Evolutionary conservation across 2,888 invertebrate genomes (phyloP), one percentile per base, ranked within the genome.

Genomic region (Lithophane ornitopus): DNA sequence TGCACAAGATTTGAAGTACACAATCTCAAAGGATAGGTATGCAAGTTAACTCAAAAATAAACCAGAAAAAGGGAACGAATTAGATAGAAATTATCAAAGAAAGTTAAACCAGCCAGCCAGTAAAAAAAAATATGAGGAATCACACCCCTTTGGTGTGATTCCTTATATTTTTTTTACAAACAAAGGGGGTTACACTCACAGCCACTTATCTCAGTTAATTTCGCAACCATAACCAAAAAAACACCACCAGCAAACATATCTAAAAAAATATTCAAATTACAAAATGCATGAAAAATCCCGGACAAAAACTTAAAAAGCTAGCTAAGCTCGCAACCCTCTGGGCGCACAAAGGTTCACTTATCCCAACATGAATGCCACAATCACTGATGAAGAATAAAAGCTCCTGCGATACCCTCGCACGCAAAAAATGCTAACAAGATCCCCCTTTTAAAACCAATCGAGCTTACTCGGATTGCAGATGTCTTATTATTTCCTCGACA

Each of bases 301-400:
- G 49, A 56, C 19, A 26, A 49, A 52, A 49, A 16, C 44, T 12
- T 68, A n/a, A 67, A 76, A 70, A 62, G 56, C 46, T 8, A 22
- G 26, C 59, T 66, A 0, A 59, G 49, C 62, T 66, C 39, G 66
- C 80, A 87, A 59, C 87, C 87, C 87, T 87, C 77, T 34, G 34
- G 41, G 3, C 52, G 22, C 69, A 87, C 87, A 87, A 87, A 88
- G 78, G 74, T 84, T 88, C 84, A 88, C 90, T 90, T 90, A 90
- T 90, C 90, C 92, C 87, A 28, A 63, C 34, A 78, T 91, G 89
- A 90, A 91, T 91, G 86, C 91, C 89, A 91, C 89, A 92, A 91
- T 89, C 89, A 88, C 76, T 80, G 88, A 89, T 88, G 87, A 85
- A 89, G 86, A 87, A 88, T 84, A 79, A 81, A 85, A 89, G 81